These are phyloP conservation scores for Acanthochromis polyacanthus DNA, from an alignment of 2,113 vertebrate genomes.

Conservation along the genomic window DNA sequence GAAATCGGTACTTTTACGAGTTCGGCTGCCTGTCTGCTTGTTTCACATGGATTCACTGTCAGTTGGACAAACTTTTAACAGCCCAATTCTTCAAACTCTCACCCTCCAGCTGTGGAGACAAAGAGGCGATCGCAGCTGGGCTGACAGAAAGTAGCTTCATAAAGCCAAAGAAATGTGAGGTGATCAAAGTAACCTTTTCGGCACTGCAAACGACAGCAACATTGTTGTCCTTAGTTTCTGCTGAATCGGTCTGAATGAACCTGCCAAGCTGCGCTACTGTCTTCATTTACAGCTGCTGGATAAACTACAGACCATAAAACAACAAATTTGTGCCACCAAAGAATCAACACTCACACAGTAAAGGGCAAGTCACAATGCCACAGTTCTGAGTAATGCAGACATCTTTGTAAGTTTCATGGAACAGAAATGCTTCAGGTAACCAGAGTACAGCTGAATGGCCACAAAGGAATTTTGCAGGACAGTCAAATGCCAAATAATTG, in stretches of 20 bases:
- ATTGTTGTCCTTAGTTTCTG: conserved; percentile 17
- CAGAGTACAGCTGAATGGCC: too few relatives aligned
- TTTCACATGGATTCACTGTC: conserved; percentile 2
- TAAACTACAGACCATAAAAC: too few relatives aligned
- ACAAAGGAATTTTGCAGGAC: too few relatives aligned
- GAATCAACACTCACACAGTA: too few relatives aligned
- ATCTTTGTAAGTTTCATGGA: too few relatives aligned
- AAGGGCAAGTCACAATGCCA: too few relatives aligned
- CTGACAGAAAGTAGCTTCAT: conserved; percentile 25
- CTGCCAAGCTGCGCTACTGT: background rate
- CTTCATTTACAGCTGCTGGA: too few relatives aligned
- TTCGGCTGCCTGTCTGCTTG: conserved; percentile 1
- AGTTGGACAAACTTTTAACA: conserved; percentile 18
- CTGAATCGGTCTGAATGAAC: conserved; percentile 20
- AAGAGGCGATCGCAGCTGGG: conserved; percentile 26
- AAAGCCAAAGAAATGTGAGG: conserved; percentile 24
- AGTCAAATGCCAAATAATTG: too few relatives aligned
- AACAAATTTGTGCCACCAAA: too few relatives aligned
- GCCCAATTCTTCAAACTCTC: too few relatives aligned
- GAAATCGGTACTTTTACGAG: background rate
- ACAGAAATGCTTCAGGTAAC: too few relatives aligned
- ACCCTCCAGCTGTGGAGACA: conserved; percentile 13
- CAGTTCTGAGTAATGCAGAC: too few relatives aligned
- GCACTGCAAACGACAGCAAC: background rate
- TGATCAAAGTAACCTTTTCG: conserved; percentile 41